Evolutionary conservation across 2,113 vertebrate species (phyloP), one percentile per base, ranked within the genome.

Genomic region (Leucosticte australis): DNA sequence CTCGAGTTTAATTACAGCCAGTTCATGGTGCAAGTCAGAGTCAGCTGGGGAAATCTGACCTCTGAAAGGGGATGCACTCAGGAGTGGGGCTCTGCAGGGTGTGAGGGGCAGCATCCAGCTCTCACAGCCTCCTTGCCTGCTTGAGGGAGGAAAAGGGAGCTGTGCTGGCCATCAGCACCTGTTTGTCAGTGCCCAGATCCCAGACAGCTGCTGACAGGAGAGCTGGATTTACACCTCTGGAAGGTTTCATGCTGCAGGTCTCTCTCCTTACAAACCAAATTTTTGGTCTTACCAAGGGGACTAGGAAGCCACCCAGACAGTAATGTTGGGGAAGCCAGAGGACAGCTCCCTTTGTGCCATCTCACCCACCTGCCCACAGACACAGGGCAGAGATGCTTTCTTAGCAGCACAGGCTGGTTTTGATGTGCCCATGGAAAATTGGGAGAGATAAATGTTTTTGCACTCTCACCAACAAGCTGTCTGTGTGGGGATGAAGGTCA

Each of bases 401-500:
- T 67, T 16, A 60, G 33, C 69, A 91, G 62, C 57, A 52, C 12
- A 17, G 8, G 16, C 13, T 68, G 47, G 16, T 53, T 64, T 89
- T 79, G 69, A 49, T 0, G 15, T 62, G 31, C 46, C 47, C 15
- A 5, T 28, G 53, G 56, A 79, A 95, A 92, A 93, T 2, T 21
- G 68, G 24, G 57, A 91, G 77, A 59, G 64, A 68, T 1, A 79
- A 93, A 73, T 50, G 21, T 62, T 70, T 81, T 50, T 92, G 53
- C 86, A 69, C 86, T 96, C 93, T 91, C 63, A 89, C 89, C 94
- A 89, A 28, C 49, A 42, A 91, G 30, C 76, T 82, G 67, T 76
- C 76, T 94, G 71, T 23, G 47, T 44, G 55, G 84, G 85, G 94
- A 93, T 95, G 97, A 98, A 98, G 98, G 98, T 99, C 98, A 98